Base-by-base conservation (phyloP, 2,113 vertebrate genomes). In the Blennius ocellaris region DNA sequence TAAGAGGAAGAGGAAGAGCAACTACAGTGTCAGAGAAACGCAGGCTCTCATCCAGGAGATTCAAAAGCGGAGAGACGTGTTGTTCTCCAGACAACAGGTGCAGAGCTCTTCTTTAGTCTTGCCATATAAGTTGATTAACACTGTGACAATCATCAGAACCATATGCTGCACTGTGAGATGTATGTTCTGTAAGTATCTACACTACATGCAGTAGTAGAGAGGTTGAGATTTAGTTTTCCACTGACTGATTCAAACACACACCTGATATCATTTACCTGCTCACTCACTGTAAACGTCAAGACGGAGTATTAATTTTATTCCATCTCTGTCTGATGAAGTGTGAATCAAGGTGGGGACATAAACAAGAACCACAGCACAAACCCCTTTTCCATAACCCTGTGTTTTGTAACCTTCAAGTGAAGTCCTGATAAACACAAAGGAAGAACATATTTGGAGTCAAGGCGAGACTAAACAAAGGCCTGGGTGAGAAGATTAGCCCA, bases 11-110 rank as follows among this genome's bases (percentile, higher is more conserved):
- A 94, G 97, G 70, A 98, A 98, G 95, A 98, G 96, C 81, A 98
- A 98, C 93, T 98, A 97, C 92, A 98, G 96, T 1, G 95, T 98
- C 75, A 96, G 96, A 87, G 96, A 98, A 93, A 98, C 96, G 60
- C 96, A 98, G 83, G 96, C 95, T 39, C 95, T 98, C 53, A 94
- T 98, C 91, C 95, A 95, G 50, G 96, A 98, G 90, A 97, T 97
- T 72, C 95, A 96, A 57, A 97, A 96, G 86, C 93, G 96, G 67
- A 96, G 94, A 73, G 96, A 97, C 49, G 94, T 97, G 9, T 93
- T 98, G 81, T 98, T 97, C 83, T 98, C 97, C 6, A 96, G 96
- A 72, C 96, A 98, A 69, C 95, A 90, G 85, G 89, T 88, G 38
- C 6, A 17, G 14, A 45, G 2, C 21, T 30, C 21, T 30, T 30